phyloP scores from a whole-genome alignment of 1,140 invertebrate species.

The Rhagoletis pomonella region DNA sequence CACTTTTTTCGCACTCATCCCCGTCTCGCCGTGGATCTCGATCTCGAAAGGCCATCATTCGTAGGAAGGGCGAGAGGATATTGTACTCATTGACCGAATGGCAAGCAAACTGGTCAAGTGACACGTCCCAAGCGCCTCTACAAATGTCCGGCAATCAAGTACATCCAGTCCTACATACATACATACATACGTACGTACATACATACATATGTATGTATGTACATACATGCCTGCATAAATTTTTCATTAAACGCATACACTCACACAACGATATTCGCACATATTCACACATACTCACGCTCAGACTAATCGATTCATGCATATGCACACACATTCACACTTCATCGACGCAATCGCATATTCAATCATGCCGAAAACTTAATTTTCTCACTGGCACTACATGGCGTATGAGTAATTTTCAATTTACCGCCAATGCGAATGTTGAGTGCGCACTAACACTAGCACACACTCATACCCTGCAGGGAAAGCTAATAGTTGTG shows the following conservation, averaged over 20 bases:
- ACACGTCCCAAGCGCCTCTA: constrained; percentile 5
- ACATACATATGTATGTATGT: neutral
- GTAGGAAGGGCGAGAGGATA: neutral
- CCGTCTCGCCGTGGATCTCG: neutral
- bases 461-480: neutral
- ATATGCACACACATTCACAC: constrained; percentile 10
- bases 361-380: constrained; percentile 49
- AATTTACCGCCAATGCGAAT: constrained; percentile 29
- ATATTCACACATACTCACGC: neutral
- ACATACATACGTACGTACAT: neutral
- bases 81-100: neutral
- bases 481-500: too few species aligned
- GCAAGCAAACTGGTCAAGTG: constrained; percentile 20
- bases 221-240: neutral
- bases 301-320: neutral
- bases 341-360: constrained; percentile 44
- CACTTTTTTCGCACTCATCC: neutral
- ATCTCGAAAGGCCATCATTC: too few species aligned
- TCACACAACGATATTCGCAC: neutral
- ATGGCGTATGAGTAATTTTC: constrained; percentile 52
- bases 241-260: constrained; percentile 26
- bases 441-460: neutral
- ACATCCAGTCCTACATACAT: neutral
- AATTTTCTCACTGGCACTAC: constrained; percentile 50
- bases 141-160: neutral